Percentiles rank a stretch among this genome's conserved stretches.
phyloP scores from a whole-genome alignment of 2,113 vertebrate species.

The Hemicordylus capensis region DNA sequence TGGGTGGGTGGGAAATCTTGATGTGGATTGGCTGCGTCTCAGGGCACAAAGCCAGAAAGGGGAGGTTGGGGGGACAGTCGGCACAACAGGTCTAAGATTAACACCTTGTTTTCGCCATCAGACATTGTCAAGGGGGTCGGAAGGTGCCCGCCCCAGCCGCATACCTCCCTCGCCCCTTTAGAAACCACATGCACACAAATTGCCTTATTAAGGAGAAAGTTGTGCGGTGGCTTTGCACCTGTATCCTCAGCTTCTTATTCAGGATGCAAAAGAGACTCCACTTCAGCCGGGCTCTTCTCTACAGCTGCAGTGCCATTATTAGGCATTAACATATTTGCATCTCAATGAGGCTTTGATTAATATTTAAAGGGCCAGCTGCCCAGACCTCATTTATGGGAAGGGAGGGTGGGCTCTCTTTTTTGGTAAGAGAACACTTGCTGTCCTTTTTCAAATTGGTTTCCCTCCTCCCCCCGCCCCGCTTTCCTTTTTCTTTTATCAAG shows the following conservation, averaged over 20 bases:
- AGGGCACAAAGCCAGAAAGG: conserved; percentile 46
- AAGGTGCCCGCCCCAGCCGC: background rate
- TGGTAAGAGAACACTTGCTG: conserved; percentile 55
- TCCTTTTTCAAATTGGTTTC: conserved; percentile 52
- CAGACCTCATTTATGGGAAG: conserved; percentile 61
- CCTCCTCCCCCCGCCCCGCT: conserved; percentile 16
- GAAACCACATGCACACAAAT: background rate
- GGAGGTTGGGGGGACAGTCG: conserved; percentile 4
- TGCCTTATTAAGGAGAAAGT: conserved; percentile 33
- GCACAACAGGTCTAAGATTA: conserved; percentile 16
- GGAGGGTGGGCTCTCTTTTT: conserved; percentile 46
- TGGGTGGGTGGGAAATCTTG: background rate
- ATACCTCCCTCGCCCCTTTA: conserved; percentile 35
- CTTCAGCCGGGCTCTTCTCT: conserved; percentile 38
- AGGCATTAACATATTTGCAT: conserved; percentile 70
- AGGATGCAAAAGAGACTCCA: conserved; percentile 37
- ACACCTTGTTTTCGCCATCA: conserved; percentile 40
- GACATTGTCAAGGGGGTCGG: conserved; percentile 18
- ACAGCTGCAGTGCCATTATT: conserved; percentile 77
- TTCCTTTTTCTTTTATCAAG: conserved; percentile 45
- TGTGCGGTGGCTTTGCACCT: conserved; percentile 56
- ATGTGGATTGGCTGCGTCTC: conserved; percentile 42
- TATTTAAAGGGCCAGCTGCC: conserved; percentile 83
- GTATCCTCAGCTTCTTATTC: conserved; percentile 63
- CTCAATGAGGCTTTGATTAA: conserved; percentile 78